A percentile compares a stretch with the other conserved stretches of the same genome.
These are phyloP conservation scores for Drosophila parvula DNA, from an alignment of 1,140 invertebrate species.

Conservation along the genomic window DNA sequence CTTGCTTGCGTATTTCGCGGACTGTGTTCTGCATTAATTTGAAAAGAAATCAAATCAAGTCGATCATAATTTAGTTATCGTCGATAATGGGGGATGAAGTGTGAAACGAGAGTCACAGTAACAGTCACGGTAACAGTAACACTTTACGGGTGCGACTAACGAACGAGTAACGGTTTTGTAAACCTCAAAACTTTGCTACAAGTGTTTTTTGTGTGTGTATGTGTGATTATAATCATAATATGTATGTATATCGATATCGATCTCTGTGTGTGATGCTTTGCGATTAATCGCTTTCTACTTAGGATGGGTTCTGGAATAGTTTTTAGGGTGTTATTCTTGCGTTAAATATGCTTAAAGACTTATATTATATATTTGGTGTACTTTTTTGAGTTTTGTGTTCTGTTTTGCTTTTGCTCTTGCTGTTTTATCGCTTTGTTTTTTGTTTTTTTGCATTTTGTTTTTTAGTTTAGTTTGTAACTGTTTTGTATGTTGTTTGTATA, in stretches of 20 bases:
- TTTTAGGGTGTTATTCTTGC: conserved; percentile 40
- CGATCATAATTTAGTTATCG: conserved; percentile 38
- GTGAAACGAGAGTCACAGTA: conserved; percentile 49
- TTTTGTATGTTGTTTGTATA: conserved; percentile 34
- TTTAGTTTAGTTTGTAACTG: conserved; percentile 55
- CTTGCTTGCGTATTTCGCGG: conserved; percentile 4
- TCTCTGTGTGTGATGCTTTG: conserved; percentile 43
- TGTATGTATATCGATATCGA: conserved; percentile 33
- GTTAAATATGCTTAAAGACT: conserved; percentile 56
- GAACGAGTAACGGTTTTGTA: conserved; percentile 53
- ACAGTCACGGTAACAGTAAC: conserved; percentile 48
- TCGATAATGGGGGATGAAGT: conserved; percentile 37
- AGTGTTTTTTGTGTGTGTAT: conserved; percentile 14
- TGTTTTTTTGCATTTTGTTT: not conserved
- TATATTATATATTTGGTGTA: conserved; percentile 57
- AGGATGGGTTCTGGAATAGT: conserved; percentile 38
- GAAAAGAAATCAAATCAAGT: conserved; percentile 33
- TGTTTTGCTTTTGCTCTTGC: conserved; percentile 36
- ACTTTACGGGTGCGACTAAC: conserved; percentile 49
- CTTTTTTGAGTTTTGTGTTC: conserved; percentile 56
- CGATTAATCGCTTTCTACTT: conserved; percentile 49
- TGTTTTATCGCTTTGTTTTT: conserved; percentile 36
- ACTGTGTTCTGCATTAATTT: conserved; percentile 18
- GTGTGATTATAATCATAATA: conserved; percentile 41
- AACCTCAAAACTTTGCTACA: conserved; percentile 53